These are phyloP conservation scores for Bujurquina vittata DNA, from an alignment of 2,113 vertebrate genomes.

Conservation along the genomic window DNA sequence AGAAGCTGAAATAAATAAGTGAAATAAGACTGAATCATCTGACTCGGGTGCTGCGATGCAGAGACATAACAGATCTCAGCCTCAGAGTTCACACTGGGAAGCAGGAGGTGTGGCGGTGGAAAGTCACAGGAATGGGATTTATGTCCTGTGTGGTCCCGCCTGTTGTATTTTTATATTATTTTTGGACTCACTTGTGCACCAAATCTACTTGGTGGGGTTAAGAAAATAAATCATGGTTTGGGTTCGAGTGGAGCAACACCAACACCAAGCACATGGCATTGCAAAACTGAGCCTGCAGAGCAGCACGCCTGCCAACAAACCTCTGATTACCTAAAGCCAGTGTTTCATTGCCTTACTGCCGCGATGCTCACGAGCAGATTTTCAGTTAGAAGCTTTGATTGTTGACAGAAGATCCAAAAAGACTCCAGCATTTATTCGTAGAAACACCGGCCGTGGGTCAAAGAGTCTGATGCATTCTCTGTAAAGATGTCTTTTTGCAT, in stretches of 20 bases:
- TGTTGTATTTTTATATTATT: constrained; percentile 4
- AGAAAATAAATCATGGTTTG: constrained; percentile 8
- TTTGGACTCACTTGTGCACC: neutral
- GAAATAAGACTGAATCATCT: neutral
- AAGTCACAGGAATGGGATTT: neutral
- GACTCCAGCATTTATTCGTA: neutral
- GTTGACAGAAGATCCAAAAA: neutral
- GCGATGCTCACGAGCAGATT: neutral
- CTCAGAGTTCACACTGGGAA: neutral
- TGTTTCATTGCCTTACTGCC: neutral
- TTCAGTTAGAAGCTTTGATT: no score
- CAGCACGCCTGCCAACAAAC: neutral
- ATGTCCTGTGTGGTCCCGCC: neutral
- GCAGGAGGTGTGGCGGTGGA: neutral
- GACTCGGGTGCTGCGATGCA: neutral
- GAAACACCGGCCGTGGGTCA: neutral
- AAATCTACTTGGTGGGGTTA: neutral
- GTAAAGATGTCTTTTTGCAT: neutral
- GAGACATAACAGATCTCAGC: neutral
- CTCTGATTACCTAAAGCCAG: neutral
- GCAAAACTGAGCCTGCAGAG: neutral
- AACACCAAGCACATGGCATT: neutral
- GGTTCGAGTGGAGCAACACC: neutral
- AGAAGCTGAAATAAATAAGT: neutral
- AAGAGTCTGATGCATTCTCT: neutral